Conservation (phyloP, 64 coral and sea anemone genomes). For the Trachythela sp. region DNA sequence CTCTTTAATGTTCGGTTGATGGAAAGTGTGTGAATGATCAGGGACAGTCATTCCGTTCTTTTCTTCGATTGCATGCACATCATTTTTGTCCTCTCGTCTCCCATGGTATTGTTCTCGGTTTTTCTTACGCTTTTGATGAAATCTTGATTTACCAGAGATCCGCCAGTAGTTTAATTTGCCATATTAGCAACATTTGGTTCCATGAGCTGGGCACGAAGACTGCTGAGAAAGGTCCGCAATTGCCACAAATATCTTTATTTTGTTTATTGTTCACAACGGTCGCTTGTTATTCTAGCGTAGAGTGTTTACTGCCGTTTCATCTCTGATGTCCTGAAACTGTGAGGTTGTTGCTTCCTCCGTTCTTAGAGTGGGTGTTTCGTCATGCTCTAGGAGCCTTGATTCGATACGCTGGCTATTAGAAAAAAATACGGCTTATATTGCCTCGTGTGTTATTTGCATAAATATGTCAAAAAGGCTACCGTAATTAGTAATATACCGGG, state of each 20-base stretch:
- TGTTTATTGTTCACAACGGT: neutral
- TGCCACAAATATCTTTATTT: neutral
- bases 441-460: too few relatives aligned
- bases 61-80: neutral
- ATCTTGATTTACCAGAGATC: neutral
- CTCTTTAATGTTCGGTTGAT: slow-evolving; percentile 12
- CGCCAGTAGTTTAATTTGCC: slow-evolving; percentile 2
- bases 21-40: neutral
- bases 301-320: neutral
- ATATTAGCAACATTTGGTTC: neutral
- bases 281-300: neutral
- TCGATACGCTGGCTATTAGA: slow-evolving; percentile 2
- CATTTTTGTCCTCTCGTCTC: neutral
- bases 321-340: slow-evolving; percentile 18
- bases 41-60: too few relatives aligned
- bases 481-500: too few relatives aligned
- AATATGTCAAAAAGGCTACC: too few relatives aligned
- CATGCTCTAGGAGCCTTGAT: neutral
- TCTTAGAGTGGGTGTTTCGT: neutral
- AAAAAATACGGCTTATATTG: too few relatives aligned
- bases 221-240: neutral
- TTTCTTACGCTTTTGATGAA: neutral
- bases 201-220: neutral
- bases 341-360: slow-evolving; percentile 3
- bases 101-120: neutral